phyloP scores from a whole-genome alignment of 2,797 vertebrate species.

The Megalops cyprinoides region DNA sequence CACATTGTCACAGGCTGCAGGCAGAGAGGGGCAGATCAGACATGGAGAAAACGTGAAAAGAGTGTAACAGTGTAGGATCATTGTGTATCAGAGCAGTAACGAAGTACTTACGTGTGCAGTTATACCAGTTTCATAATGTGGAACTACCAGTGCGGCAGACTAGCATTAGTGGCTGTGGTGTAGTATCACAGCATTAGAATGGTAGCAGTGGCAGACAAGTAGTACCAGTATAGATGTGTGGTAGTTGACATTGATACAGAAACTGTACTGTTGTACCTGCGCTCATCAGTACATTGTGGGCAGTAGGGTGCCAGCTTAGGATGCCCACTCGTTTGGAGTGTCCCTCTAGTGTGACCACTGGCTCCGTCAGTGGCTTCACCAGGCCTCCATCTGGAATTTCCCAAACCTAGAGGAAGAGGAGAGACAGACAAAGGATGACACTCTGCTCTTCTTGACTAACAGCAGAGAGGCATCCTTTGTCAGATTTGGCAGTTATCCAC shows the following conservation, averaged over 20 bases:
- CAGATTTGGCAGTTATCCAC: no score
- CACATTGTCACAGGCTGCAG: slow-evolving; percentile 83
- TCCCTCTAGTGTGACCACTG: slow-evolving; percentile 86
- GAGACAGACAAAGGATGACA: background rate
- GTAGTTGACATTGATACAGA: background rate
- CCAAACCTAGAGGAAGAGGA: slow-evolving; percentile 71
- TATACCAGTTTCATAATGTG: background rate
- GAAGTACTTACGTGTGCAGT: background rate
- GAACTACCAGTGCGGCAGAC: background rate
- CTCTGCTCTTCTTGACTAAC: background rate
- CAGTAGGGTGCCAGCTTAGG: slow-evolving; percentile 87
- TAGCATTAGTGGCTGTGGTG: background rate
- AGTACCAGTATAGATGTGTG: background rate
- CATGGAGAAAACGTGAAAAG: background rate
- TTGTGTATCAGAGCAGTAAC: background rate
- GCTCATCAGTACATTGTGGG: slow-evolving; percentile 87
- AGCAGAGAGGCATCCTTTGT: slow-evolving; percentile 2
- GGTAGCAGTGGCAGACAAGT: background rate
- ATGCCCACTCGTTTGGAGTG: slow-evolving; percentile 91
- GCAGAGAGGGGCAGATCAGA: background rate
- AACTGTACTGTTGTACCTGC: slow-evolving; percentile 74
- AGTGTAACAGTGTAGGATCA: background rate
- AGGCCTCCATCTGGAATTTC: slow-evolving; percentile 78
- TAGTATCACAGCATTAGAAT: background rate
- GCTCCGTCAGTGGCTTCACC: slow-evolving; percentile 73